phyloP scores from a whole-genome alignment of 2,797 vertebrate genomes.

The Sebastolobus altivelis region DNA sequence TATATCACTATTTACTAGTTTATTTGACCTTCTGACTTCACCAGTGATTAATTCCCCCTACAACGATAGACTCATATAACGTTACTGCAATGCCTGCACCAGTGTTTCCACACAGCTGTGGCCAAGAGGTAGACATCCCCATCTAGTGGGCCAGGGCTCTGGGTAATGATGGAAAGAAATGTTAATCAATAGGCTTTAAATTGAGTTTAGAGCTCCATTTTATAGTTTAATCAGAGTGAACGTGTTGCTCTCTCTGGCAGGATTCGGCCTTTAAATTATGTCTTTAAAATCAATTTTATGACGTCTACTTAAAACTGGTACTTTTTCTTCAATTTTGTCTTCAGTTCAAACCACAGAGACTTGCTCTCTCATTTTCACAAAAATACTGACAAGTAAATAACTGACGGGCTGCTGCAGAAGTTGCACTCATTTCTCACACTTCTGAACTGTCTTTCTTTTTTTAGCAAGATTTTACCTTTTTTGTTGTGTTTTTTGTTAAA shows the following conservation, averaged over 20 bases:
- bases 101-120: neutral
- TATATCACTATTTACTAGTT: constrained; percentile 1
- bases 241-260: neutral
- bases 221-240: constrained; percentile 4
- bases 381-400: no score
- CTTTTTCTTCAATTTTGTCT: neutral
- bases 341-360: no score
- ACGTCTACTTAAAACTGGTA: neutral
- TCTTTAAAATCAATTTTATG: neutral
- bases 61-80: neutral
- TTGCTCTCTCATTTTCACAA: no score
- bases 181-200: constrained; percentile 21
- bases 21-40: constrained; percentile 26
- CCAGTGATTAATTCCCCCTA: neutral
- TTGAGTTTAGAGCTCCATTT: neutral
- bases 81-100: neutral
- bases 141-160: constrained; percentile 57
- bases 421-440: no score
- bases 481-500: neutral
- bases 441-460: neutral
- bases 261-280: neutral
- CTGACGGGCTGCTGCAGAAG: no score
- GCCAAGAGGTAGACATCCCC: constrained; percentile 50
- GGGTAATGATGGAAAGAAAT: constrained; percentile 13
- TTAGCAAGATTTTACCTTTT: neutral